These are phyloP conservation scores for Galaxias olidus DNA, from an alignment of 2,797 vertebrate species.

Conservation along the genomic window DNA sequence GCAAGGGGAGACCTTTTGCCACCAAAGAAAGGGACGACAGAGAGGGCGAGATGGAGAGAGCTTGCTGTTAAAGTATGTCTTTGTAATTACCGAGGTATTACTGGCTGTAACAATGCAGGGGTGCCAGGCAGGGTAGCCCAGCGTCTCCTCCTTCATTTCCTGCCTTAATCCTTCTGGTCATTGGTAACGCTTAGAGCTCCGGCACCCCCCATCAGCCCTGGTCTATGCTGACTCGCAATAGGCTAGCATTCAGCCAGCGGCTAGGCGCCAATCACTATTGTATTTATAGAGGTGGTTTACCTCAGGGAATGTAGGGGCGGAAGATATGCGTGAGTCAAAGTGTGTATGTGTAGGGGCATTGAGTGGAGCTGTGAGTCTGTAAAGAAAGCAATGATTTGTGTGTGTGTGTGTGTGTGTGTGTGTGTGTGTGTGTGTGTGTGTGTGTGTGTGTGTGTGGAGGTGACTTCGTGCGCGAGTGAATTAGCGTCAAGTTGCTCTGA, in stretches of 20 bases:
- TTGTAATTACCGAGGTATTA: conserved; percentile 83
- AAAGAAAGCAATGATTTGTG: neutral
- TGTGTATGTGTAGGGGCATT: conserved; percentile 15
- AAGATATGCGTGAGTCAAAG: conserved; percentile 1
- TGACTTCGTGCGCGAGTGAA: neutral
- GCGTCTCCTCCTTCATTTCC: conserved; percentile 79
- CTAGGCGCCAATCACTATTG: conserved; percentile 60
- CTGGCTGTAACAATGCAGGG: conserved; percentile 66
- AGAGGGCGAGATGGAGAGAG: conserved; percentile 49
- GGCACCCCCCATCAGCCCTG: neutral
- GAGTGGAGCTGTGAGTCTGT: conserved; percentile 6
- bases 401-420: conserved; percentile 8
- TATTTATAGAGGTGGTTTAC: conserved; percentile 54
- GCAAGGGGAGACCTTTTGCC: conserved; percentile 56
- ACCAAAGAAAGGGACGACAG: conserved; percentile 65
- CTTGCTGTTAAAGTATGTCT: conserved; percentile 77
- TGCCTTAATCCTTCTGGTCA: conserved; percentile 82
- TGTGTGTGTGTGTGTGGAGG: neutral
- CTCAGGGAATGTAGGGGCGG: conserved; percentile 33
- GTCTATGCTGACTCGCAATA: conserved; percentile 44
- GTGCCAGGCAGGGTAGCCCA: conserved; percentile 67
- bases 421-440: neutral
- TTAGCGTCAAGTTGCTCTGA: conserved; percentile 51
- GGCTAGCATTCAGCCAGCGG: conserved; percentile 56
- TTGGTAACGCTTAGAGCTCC: conserved; percentile 42